A percentile compares a stretch with the other conserved stretches of the same genome.
phyloP scores from a whole-genome alignment of 2,113 vertebrate genomes.

The Rhinoderma darwinii region DNA sequence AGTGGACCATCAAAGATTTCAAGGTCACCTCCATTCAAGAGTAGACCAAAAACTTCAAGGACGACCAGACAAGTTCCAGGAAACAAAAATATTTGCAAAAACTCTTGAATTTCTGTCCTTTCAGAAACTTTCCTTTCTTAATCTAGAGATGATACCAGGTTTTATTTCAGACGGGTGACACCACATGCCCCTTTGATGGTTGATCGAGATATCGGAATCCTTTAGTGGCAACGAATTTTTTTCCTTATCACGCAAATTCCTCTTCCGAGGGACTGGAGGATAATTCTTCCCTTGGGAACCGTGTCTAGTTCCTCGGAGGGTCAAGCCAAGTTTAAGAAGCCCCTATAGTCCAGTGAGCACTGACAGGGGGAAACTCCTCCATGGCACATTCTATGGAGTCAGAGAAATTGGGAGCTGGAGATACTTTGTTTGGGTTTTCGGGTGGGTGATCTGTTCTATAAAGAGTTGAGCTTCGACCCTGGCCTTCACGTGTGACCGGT shows the following conservation, averaged over 20 bases:
- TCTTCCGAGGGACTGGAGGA: neutral
- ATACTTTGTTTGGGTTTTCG: conserved; percentile 11
- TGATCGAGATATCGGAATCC: neutral
- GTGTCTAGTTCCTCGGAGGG: neutral
- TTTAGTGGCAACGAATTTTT: too few relatives aligned
- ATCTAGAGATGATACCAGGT: neutral
- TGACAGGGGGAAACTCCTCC: neutral
- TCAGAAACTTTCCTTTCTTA: neutral
- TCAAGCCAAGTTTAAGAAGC: conserved; percentile 51
- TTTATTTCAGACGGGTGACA: neutral
- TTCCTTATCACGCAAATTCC: too few relatives aligned
- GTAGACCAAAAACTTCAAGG: neutral
- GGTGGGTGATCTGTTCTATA: conserved; percentile 64
- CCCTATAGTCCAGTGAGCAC: neutral
- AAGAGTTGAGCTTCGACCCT: conserved; percentile 60
- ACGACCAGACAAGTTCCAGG: neutral
- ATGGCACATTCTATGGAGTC: neutral
- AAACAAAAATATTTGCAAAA: neutral
- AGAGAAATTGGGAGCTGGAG: neutral
- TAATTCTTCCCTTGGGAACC: conserved; percentile 23
- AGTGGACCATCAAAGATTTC: neutral
- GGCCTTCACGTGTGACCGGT: conserved; percentile 57
- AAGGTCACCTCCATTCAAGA: neutral
- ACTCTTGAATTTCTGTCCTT: neutral
- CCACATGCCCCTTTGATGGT: neutral